A percentile compares a stretch with the other conserved stretches of the same genome.
phyloP scores from a whole-genome alignment of 2,113 vertebrate species.

The Zosterops pallidus region DNA sequence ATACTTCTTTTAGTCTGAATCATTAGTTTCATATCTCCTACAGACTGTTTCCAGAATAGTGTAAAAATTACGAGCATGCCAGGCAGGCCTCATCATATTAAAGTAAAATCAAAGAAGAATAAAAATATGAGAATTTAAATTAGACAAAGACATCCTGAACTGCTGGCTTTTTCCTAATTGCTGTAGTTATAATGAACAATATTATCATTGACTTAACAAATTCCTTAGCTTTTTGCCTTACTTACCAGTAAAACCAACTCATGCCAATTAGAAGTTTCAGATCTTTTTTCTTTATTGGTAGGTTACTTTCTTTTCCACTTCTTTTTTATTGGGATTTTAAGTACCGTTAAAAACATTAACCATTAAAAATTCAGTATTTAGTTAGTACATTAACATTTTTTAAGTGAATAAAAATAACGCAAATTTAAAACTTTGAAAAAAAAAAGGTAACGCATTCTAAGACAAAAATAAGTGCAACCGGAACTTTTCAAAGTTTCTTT shows the following conservation, averaged over 20 bases:
- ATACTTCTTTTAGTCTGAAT: background rate
- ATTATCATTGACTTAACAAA: background rate
- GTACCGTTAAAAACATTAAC: background rate
- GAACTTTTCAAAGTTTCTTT: background rate
- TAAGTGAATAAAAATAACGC: background rate
- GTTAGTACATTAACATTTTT: background rate
- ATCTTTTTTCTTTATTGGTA: background rate
- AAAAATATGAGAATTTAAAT: conserved; percentile 11
- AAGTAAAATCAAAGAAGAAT: conserved; percentile 17
- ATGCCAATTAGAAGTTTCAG: background rate
- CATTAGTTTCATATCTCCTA: conserved; percentile 6
- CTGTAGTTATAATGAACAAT: background rate
- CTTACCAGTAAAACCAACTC: background rate
- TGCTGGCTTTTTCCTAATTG: background rate
- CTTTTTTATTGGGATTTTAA: background rate
- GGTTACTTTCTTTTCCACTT: background rate
- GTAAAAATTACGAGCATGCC: background rate
- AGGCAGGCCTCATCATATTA: background rate
- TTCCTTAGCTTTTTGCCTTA: background rate
- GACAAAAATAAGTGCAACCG: background rate
- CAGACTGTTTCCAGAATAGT: background rate
- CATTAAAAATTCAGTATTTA: background rate
- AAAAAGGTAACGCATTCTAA: background rate
- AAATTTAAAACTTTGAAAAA: background rate
- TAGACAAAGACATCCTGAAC: background rate